phyloP scores from a whole-genome alignment of 2,113 vertebrate species.

The Corythoichthys haematopterus region DNA sequence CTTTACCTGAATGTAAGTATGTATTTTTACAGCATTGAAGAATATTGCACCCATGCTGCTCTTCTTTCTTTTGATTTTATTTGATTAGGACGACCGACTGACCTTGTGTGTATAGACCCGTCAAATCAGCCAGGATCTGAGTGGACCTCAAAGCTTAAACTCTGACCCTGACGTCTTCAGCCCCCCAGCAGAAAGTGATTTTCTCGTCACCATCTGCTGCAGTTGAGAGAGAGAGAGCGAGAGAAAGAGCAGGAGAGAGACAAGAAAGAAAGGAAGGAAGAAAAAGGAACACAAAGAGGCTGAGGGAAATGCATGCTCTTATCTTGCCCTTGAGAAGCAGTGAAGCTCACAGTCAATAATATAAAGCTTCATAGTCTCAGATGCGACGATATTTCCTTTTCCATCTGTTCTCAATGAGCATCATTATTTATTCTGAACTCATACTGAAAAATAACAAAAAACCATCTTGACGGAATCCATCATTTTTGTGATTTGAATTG shows the following conservation, averaged over 20 bases:
- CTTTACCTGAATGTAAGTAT: no score
- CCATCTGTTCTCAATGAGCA: not conserved
- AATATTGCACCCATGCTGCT: not conserved
- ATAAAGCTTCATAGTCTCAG: slow-evolving; percentile 30
- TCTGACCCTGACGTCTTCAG: slow-evolving; percentile 51
- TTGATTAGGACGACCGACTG: slow-evolving; percentile 42
- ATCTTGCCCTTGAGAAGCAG: slow-evolving; percentile 58
- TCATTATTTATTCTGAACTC: not conserved
- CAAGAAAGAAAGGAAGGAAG: not conserved
- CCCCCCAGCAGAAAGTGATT: slow-evolving; percentile 58
- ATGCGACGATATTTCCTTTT: slow-evolving; percentile 12
- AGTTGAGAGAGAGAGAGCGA: slow-evolving; percentile 10
- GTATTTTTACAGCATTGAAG: not conserved
- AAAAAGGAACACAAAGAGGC: slow-evolving; percentile 21
- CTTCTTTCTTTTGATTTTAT: slow-evolving; percentile 27
- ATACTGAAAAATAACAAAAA: not conserved
- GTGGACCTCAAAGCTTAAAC: slow-evolving; percentile 60
- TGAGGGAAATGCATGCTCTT: slow-evolving; percentile 44
- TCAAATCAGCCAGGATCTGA: slow-evolving; percentile 50
- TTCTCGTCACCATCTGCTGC: slow-evolving; percentile 64
- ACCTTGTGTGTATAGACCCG: slow-evolving; percentile 35
- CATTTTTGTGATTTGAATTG: not conserved
- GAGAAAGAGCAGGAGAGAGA: not conserved
- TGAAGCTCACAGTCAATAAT: slow-evolving; percentile 33
- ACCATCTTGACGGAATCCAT: not conserved